Evolutionary conservation across 1,140 invertebrate species (phyloP).

Genomic region (Brachionus koreanus): DNA sequence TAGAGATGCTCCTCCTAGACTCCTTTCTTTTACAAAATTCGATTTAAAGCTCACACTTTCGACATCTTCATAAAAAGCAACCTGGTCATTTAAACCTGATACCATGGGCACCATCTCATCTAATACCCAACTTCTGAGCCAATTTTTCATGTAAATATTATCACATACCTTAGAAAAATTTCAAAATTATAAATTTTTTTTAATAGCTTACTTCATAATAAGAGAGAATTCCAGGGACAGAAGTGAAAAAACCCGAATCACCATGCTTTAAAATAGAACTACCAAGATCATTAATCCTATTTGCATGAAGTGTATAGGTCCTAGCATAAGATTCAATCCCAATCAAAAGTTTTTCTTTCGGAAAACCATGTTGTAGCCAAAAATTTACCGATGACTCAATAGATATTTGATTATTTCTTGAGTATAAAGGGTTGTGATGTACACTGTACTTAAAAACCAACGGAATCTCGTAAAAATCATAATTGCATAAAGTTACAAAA

Average conservation of each 20-base stretch:
- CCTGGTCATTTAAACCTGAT: slow-evolving; percentile 69
- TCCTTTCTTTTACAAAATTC: slow-evolving; percentile 38
- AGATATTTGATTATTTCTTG: background rate
- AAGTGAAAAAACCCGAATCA: background rate
- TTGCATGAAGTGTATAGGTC: background rate
- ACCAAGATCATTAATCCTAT: background rate
- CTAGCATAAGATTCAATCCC: slow-evolving; percentile 88
- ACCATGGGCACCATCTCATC: slow-evolving; percentile 73
- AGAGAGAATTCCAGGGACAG: background rate
- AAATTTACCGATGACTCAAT: slow-evolving; percentile 55
- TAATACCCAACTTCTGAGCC: slow-evolving; percentile 62
- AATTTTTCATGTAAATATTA: slow-evolving; percentile 48
- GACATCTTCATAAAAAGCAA: slow-evolving; percentile 82
- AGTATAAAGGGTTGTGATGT: background rate
- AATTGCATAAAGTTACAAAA: background rate
- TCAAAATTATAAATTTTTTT: slow-evolving; percentile 45
- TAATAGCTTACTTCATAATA: background rate
- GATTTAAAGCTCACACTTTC: slow-evolving; percentile 72
- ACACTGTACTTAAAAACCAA: background rate
- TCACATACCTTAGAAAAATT: slow-evolving; percentile 55
- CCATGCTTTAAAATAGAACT: background rate
- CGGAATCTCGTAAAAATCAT: slow-evolving; percentile 35
- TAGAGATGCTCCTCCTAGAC: background rate
- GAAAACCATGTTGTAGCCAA: slow-evolving; percentile 76
- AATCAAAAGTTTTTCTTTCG: slow-evolving; percentile 88